Percentiles rank a stretch among this genome's conserved stretches.
Evolutionary conservation across 2,888 invertebrate species (phyloP).

Genomic region (Penaeus monodon): DNA sequence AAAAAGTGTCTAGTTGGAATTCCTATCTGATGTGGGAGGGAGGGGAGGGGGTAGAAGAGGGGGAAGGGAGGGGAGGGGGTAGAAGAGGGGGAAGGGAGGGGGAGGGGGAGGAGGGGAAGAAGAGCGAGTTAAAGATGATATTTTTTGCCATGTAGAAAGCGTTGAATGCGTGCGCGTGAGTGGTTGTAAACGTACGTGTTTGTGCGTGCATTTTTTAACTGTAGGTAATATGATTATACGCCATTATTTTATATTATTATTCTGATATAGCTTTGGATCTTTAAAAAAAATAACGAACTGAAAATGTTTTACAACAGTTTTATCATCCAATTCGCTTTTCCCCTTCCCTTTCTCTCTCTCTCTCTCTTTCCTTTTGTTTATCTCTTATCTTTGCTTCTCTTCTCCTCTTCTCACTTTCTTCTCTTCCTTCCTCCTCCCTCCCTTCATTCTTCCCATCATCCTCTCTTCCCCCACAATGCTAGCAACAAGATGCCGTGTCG

Average conservation of each 20-base stretch:
- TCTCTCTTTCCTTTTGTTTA: neutral
- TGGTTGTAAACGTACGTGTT: neutral
- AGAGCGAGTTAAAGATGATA: neutral
- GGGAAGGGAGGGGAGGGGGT: no score
- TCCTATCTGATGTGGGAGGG: neutral
- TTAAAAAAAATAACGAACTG: neutral
- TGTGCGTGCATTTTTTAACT: neutral
- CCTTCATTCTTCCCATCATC: neutral
- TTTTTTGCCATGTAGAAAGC: neutral
- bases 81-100: no score
- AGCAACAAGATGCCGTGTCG: no score
- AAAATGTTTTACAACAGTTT: neutral
- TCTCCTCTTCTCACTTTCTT: neutral
- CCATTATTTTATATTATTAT: neutral
- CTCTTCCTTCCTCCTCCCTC: neutral
- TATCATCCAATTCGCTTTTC: neutral
- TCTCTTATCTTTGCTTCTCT: neutral
- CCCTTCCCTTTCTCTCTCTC: conserved; percentile 6
- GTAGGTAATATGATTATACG: neutral
- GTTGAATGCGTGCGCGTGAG: neutral
- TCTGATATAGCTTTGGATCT: neutral
- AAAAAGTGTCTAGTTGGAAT: no score
- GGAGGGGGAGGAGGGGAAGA: no score
- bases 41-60: no score
- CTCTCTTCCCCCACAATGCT: neutral